phyloP scores from a whole-genome alignment of 2,797 vertebrate genomes.

The Rhinatrema bivittatum region DNA sequence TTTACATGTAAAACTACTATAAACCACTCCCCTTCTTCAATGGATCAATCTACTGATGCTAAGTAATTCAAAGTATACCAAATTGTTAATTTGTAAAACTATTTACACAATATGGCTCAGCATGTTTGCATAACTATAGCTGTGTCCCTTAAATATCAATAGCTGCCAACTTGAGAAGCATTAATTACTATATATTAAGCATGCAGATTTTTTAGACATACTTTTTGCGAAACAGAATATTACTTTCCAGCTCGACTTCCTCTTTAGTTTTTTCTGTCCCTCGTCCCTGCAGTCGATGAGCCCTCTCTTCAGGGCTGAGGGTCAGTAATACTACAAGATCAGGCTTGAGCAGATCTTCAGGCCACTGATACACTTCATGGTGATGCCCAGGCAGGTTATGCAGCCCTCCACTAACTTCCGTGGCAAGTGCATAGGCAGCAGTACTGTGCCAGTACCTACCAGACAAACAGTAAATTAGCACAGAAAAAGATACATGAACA shows the following conservation, averaged over 20 bases:
- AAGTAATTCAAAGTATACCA: no score
- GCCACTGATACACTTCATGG: conserved; percentile 79
- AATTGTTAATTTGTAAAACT: no score
- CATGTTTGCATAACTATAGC: no score
- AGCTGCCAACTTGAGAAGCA: no score
- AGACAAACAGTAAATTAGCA: conserved; percentile 5
- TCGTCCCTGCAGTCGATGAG: conserved; percentile 57
- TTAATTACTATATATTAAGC: neutral
- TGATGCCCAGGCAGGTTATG: conserved; percentile 64
- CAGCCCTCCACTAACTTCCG: conserved; percentile 65
- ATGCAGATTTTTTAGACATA: conserved; percentile 25
- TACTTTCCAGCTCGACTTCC: conserved; percentile 72
- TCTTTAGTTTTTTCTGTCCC: conserved; percentile 72
- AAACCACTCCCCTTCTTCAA: no score
- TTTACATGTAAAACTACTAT: no score
- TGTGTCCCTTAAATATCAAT: no score
- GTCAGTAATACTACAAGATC: conserved; percentile 78
- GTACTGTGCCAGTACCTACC: conserved; percentile 92
- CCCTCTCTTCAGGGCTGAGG: conserved; percentile 69
- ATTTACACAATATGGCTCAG: no score
- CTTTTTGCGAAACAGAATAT: conserved; percentile 76
- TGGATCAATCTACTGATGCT: no score
- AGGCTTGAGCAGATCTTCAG: conserved; percentile 73
- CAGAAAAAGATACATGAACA: no score
- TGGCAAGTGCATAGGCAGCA: conserved; percentile 82